Evolutionary conservation across 2,113 vertebrate genomes (phyloP).

Genomic region (Leptocoma aspasia): DNA sequence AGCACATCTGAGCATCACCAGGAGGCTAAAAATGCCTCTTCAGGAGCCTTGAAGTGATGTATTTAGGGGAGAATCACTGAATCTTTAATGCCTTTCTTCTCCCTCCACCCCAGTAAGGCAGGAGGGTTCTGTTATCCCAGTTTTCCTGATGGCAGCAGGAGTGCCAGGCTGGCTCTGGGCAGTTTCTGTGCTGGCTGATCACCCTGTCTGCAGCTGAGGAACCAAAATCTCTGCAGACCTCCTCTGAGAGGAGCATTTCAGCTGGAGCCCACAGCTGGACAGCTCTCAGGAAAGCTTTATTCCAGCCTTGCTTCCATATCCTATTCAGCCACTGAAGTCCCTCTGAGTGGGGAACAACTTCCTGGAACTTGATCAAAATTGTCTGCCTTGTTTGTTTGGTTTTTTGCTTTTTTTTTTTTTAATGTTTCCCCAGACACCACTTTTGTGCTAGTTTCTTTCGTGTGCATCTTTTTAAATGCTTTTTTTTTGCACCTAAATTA

Average conservation of each 20-base stretch:
- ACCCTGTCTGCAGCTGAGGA: not conserved
- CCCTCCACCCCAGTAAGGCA: not conserved
- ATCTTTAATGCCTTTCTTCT: not conserved
- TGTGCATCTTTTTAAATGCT: not conserved
- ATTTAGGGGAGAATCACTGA: not conserved
- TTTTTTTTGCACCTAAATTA: not conserved
- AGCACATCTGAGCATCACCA: not conserved
- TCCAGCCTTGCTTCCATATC: not conserved
- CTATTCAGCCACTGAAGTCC: not conserved
- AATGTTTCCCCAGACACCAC: not conserved
- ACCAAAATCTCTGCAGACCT: not conserved
- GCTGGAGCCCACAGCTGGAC: not conserved
- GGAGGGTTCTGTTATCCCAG: not conserved
- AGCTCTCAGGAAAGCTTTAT: not conserved
- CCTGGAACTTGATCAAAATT: not conserved
- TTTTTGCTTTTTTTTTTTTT: not conserved
- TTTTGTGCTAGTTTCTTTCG: not conserved
- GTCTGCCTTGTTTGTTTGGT: not conserved
- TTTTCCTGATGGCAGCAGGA: not conserved
- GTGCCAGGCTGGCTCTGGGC: not conserved
- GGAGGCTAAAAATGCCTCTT: not conserved
- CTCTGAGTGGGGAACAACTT: not conserved
- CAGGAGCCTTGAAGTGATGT: not conserved
- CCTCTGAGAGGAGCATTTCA: not conserved
- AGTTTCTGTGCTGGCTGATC: not conserved